Conservation (phyloP, 2,888 invertebrate species). For the Platycnemis pennipes region DNA sequence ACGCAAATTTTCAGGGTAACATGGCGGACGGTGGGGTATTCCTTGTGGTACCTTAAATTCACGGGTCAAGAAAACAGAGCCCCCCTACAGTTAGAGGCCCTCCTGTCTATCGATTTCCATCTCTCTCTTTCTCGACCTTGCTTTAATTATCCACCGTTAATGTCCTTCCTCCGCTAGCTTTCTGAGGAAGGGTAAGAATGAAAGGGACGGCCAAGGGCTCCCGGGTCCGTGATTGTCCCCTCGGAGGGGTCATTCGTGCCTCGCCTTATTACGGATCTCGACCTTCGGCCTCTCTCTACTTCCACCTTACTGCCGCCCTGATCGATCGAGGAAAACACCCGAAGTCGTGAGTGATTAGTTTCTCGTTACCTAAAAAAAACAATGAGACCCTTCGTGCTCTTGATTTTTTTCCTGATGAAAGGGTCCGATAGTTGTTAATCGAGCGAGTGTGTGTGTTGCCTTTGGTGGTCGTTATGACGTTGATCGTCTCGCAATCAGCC, state of each 20-base stretch:
- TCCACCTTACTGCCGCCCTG: background rate
- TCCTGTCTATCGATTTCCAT: background rate
- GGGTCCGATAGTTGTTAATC: background rate
- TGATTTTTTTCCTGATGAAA: too few species aligned
- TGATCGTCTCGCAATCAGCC: background rate
- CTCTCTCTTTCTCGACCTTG: background rate
- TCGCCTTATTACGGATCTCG: background rate
- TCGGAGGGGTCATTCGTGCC: background rate
- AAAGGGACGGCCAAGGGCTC: background rate
- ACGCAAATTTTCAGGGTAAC: too few species aligned
- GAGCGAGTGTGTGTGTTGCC: background rate
- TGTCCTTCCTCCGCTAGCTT: background rate
- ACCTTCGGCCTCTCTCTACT: background rate
- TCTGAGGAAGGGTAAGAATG: background rate
- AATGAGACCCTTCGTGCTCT: background rate
- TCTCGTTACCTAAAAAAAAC: background rate
- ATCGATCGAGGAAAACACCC: slow-evolving; percentile 18
- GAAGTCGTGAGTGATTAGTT: slow-evolving; percentile 3
- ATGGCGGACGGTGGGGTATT: too few species aligned
- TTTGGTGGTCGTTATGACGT: background rate
- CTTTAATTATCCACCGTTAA: background rate
- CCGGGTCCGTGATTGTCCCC: background rate
- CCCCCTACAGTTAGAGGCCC: background rate
- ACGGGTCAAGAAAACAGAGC: background rate
- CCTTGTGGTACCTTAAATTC: background rate